These are phyloP conservation scores for Fragum fragum DNA, from an alignment of 2,888 invertebrate genomes.

Conservation along the genomic window DNA sequence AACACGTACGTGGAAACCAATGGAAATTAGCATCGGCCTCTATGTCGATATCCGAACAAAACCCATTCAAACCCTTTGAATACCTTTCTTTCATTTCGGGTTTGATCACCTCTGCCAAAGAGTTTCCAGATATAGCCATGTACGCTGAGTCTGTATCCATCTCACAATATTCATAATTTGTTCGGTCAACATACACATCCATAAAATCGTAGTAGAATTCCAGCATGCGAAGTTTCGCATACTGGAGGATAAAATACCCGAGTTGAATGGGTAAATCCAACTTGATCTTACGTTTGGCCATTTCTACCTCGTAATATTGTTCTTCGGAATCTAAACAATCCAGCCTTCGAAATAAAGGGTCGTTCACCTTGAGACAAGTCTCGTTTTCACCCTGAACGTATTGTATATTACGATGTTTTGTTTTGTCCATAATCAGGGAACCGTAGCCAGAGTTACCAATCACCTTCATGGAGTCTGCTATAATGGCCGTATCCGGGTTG, in stretches of 20 bases:
- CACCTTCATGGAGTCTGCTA: slow-evolving; percentile 44
- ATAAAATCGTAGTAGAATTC: slow-evolving; percentile 66
- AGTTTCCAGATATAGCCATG: slow-evolving; percentile 52
- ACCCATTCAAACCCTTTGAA: slow-evolving; percentile 31
- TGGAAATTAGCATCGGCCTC: slow-evolving; percentile 50
- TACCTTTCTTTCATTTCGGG: slow-evolving; percentile 38
- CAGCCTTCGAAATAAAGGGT: slow-evolving; percentile 50
- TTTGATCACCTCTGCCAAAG: slow-evolving; percentile 47
- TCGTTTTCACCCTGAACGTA: slow-evolving; percentile 51
- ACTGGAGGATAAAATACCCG: slow-evolving; percentile 67
- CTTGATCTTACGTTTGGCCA: slow-evolving; percentile 47
- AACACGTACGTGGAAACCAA: slow-evolving; percentile 61
- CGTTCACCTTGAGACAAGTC: slow-evolving; percentile 40
- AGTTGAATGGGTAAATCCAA: slow-evolving; percentile 67
- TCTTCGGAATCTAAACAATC: slow-evolving; percentile 45
- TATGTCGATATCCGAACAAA: slow-evolving; percentile 39
- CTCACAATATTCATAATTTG: slow-evolving; percentile 34
- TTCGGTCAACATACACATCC: slow-evolving; percentile 61
- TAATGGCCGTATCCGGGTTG: slow-evolving; percentile 39
- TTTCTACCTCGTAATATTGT: slow-evolving; percentile 50
- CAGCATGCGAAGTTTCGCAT: slow-evolving; percentile 68
- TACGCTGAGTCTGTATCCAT: slow-evolving; percentile 39
- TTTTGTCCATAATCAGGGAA: slow-evolving; percentile 61
- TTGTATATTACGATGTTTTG: slow-evolving; percentile 36
- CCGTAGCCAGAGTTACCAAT: slow-evolving; percentile 58